Evolutionary conservation across 2,797 vertebrate genomes (phyloP).

Genomic region (Lacerta agilis): DNA sequence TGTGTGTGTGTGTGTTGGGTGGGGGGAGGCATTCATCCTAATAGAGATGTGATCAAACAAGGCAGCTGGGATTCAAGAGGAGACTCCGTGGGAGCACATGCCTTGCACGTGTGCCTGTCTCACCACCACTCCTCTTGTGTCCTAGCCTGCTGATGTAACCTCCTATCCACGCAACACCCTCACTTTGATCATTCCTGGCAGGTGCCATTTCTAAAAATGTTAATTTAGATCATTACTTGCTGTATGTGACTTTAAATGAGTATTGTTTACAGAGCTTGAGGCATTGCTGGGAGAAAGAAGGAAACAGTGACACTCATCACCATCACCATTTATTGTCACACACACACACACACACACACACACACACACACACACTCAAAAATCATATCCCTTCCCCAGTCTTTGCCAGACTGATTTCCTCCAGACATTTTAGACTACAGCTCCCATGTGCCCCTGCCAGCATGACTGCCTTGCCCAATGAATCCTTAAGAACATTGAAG

Average conservation of each 20-base stretch:
- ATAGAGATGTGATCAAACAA: constrained; percentile 66
- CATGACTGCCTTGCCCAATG: too few relatives aligned
- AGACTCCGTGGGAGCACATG: constrained; percentile 32
- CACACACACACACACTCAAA: background rate
- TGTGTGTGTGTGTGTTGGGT: background rate
- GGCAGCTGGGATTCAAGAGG: constrained; percentile 41
- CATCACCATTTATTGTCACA: background rate
- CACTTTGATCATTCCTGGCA: constrained; percentile 36
- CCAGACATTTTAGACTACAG: too few relatives aligned
- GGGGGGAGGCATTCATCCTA: constrained; percentile 52
- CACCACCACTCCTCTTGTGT: constrained; percentile 6
- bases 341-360: background rate
- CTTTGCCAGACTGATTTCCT: too few relatives aligned
- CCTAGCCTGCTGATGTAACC: background rate
- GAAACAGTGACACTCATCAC: background rate
- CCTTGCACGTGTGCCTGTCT: background rate
- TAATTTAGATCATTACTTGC: constrained; percentile 43
- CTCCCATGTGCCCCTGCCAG: too few relatives aligned
- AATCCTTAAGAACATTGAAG: background rate
- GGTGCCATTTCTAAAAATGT: constrained; percentile 26
- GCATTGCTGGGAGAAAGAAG: background rate
- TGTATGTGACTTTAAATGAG: constrained; percentile 5
- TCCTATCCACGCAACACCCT: background rate
- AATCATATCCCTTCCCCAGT: background rate
- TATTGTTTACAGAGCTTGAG: background rate